Evolutionary conservation across 2,113 vertebrate genomes (phyloP).

Genomic region (Ptyas mucosa): DNA sequence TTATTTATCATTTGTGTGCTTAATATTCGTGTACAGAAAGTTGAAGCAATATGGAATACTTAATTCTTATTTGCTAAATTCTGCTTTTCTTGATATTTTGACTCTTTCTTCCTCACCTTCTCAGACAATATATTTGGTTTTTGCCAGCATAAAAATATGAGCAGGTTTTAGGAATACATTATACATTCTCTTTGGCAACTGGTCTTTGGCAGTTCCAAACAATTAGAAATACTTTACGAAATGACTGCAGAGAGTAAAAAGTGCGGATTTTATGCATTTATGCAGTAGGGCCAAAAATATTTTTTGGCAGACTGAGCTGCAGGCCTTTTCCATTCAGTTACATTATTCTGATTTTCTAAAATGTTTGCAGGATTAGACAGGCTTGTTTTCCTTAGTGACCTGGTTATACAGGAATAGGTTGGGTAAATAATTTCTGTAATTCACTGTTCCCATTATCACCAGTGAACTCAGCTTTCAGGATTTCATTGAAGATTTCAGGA

Average conservation of each 20-base stretch:
- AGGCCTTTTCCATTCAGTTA: not conserved
- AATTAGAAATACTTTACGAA: slow-evolving; percentile 56
- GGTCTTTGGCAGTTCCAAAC: slow-evolving; percentile 55
- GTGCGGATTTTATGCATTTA: slow-evolving; percentile 42
- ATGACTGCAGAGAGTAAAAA: slow-evolving; percentile 39
- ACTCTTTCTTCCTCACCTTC: slow-evolving; percentile 10
- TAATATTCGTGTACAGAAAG: not conserved
- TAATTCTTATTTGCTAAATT: not conserved
- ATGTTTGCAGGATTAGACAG: not conserved
- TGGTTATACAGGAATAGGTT: not conserved
- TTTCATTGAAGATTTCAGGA: not conserved
- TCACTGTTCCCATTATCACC: not conserved
- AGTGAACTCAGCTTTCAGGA: not conserved
- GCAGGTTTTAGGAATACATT: slow-evolving; percentile 27
- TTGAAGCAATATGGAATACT: not conserved
- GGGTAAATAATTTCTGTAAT: not conserved
- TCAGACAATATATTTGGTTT: slow-evolving; percentile 33
- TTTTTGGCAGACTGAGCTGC: slow-evolving; percentile 41
- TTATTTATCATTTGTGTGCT: not conserved
- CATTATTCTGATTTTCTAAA: slow-evolving; percentile 41
- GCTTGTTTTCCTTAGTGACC: slow-evolving; percentile 22
- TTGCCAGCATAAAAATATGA: slow-evolving; percentile 56
- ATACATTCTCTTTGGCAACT: slow-evolving; percentile 63
- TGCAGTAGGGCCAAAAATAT: slow-evolving; percentile 55
- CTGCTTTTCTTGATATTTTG: slow-evolving; percentile 12